These are phyloP conservation scores for Steinernema carpocapsae DNA, from an alignment of 2,888 invertebrate species.

Conservation along the genomic window DNA sequence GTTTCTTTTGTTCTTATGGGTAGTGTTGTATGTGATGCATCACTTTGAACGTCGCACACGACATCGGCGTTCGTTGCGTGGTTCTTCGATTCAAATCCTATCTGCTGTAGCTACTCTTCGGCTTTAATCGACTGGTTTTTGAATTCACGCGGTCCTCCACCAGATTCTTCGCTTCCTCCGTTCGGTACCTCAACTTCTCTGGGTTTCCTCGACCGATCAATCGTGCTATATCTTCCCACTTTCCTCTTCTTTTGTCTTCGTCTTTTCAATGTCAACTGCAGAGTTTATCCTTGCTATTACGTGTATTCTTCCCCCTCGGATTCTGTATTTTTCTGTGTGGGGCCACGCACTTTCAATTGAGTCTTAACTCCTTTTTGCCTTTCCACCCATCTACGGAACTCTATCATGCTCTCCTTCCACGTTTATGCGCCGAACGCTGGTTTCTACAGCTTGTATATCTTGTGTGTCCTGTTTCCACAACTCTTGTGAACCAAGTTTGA, in stretches of 20 bases:
- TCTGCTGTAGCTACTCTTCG: slow-evolving; percentile 3
- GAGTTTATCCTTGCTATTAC: slow-evolving; percentile 26
- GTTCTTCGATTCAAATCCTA: neutral
- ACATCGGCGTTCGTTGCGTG: neutral
- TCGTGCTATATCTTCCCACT: neutral
- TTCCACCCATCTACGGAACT: neutral
- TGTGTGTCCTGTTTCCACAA: neutral
- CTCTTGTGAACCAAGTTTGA: neutral
- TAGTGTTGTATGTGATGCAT: slow-evolving; percentile 19
- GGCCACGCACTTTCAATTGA: neutral
- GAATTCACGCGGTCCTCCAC: neutral
- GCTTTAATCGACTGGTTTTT: slow-evolving; percentile 9
- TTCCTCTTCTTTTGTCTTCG: neutral
- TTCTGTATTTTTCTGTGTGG: neutral
- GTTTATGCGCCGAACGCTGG: neutral
- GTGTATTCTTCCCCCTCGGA: slow-evolving; percentile 19
- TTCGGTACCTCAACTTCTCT: neutral
- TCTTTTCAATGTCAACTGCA: neutral
- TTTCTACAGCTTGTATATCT: slow-evolving; percentile 1
- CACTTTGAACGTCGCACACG: neutral
- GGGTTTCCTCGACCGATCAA: neutral
- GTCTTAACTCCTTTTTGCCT: neutral
- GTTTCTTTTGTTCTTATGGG: neutral
- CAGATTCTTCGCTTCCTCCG: neutral
- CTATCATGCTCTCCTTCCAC: neutral